phyloP scores from a whole-genome alignment of 1,140 invertebrate genomes.

The Bicyclus anynana region DNA sequence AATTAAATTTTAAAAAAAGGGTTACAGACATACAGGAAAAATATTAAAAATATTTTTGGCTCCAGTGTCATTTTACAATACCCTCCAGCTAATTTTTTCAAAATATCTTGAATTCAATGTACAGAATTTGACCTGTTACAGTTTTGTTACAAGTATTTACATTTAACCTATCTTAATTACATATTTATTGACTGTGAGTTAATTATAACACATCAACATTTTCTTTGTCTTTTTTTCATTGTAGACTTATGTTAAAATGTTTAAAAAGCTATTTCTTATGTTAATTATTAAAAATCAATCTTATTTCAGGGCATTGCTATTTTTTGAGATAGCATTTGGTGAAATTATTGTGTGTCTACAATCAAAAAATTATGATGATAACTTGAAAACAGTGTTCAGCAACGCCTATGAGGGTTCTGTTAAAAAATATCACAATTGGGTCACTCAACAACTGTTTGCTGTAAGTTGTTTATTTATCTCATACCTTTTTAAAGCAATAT shows the following conservation, averaged over 20 bases:
- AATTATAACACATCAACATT: too few species aligned
- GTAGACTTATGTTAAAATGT: neutral
- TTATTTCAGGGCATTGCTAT: constrained; percentile 78
- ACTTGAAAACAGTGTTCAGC: constrained; percentile 78
- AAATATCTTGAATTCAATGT: too few species aligned
- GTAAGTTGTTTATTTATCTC: constrained; percentile 60
- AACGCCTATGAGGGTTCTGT: constrained; percentile 81
- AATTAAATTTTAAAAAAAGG: too few species aligned
- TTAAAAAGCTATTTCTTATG: too few species aligned
- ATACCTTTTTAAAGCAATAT: neutral
- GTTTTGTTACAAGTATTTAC: too few species aligned
- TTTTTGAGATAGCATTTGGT: constrained; percentile 79
- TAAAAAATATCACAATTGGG: constrained; percentile 82
- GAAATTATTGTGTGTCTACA: constrained; percentile 74
- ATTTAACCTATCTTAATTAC: too few species aligned
- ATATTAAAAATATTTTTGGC: too few species aligned
- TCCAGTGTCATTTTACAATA: too few species aligned
- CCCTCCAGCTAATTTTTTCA: too few species aligned
- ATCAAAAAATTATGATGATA: constrained; percentile 58
- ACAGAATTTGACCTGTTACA: too few species aligned
- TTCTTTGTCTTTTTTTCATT: neutral
- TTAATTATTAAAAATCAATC: constrained; percentile 15
- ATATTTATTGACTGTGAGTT: too few species aligned
- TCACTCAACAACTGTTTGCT: constrained; percentile 81
- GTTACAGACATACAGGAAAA: too few species aligned